Conservation (phyloP, 2,797 vertebrate genomes). For the Dryobates pubescens region DNA sequence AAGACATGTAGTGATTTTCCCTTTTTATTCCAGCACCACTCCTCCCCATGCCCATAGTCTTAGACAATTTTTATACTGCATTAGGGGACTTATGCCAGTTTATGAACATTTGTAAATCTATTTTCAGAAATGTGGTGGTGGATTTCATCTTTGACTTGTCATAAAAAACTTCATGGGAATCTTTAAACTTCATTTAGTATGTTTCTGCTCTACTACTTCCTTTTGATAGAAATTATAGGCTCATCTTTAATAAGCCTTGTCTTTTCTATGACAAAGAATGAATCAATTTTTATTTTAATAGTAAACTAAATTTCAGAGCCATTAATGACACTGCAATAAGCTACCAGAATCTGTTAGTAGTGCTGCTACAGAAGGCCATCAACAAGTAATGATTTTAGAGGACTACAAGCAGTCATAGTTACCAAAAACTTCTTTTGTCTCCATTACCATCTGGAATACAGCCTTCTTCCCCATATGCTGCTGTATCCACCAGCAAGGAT, state of each 20-base stretch:
- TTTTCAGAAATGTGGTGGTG: background rate
- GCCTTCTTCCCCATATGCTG: background rate
- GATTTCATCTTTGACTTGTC: background rate
- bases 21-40: background rate
- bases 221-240: background rate
- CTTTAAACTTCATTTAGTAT: background rate
- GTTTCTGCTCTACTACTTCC: background rate
- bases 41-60: background rate
- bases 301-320: background rate
- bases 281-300: background rate
- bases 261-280: background rate
- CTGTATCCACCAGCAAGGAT: background rate
- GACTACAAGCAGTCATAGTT: background rate
- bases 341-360: background rate
- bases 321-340: background rate
- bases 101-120: background rate
- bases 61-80: background rate
- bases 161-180: background rate
- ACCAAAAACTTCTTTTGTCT: background rate
- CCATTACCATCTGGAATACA: background rate
- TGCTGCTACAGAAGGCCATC: background rate
- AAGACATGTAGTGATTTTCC: background rate
- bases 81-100: background rate
- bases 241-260: background rate
- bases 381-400: background rate